These are phyloP conservation scores for Xiphydria camelus DNA, from an alignment of 2,888 invertebrate genomes.

Conservation along the genomic window DNA sequence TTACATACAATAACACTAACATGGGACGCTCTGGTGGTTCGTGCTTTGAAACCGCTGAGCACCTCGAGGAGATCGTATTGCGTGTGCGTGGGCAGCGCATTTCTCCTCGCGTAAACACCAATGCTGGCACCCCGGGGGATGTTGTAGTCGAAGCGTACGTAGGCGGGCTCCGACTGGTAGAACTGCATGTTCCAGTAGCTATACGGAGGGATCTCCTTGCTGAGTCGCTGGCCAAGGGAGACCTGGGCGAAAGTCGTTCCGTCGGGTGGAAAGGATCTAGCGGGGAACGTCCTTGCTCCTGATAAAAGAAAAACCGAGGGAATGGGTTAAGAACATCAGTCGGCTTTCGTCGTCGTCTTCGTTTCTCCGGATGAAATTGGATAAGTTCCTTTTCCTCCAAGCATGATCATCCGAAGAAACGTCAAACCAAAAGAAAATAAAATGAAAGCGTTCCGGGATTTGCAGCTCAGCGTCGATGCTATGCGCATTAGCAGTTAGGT, in stretches of 20 bases:
- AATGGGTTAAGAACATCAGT: not conserved
- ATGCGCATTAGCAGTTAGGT: constrained; percentile 10
- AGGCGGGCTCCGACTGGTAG: constrained; percentile 90
- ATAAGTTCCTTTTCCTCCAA: constrained; percentile 5
- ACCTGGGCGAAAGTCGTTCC: constrained; percentile 92
- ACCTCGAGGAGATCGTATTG: constrained; percentile 96
- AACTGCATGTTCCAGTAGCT: constrained; percentile 98
- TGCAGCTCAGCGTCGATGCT: constrained; percentile 13
- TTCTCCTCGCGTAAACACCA: constrained; percentile 92
- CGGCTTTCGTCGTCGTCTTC: not conserved
- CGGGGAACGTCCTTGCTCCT: constrained; percentile 88
- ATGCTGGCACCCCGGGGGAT: constrained; percentile 90
- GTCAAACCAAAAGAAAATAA: not conserved
- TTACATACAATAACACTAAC: constrained; percentile 67
- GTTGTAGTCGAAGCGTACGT: constrained; percentile 92
- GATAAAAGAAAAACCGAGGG: constrained; percentile 25
- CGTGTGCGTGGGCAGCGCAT: constrained; percentile 93
- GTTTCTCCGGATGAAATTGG: too few relatives aligned
- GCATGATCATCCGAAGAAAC: not conserved
- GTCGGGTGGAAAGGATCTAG: constrained; percentile 89
- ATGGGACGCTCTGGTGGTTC: constrained; percentile 82
- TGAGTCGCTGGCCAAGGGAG: constrained; percentile 82
- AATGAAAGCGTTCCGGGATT: constrained; percentile 2
- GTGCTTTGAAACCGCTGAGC: constrained; percentile 84
- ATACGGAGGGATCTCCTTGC: constrained; percentile 88